phyloP scores from a whole-genome alignment of 2,888 invertebrate genomes.

The Agrotis ipsilon region DNA sequence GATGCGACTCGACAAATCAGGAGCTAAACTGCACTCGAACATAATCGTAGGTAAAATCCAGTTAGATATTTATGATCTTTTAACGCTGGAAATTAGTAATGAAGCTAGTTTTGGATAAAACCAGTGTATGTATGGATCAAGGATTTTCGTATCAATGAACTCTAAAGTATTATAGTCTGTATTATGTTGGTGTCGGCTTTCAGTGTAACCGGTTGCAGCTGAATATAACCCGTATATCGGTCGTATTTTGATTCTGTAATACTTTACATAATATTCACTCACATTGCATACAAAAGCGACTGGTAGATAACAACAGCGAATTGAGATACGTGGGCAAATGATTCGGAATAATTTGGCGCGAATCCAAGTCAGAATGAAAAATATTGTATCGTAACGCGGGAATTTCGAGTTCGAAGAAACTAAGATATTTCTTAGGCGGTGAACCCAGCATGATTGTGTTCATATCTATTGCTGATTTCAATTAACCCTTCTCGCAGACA shows the following conservation, averaged over 20 bases:
- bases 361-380: constrained; percentile 34
- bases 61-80: no score
- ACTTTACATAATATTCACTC: not conserved
- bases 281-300: not conserved
- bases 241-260: constrained; percentile 7
- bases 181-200: no score
- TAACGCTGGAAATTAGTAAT: no score
- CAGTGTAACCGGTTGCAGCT: not conserved
- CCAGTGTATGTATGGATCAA: not conserved
- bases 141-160: constrained; percentile 7
- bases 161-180: no score
- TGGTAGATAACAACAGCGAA: constrained; percentile 28
- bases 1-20: no score
- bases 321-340: constrained; percentile 39
- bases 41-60: no score
- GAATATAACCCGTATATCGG: not conserved
- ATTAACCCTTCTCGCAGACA: no score
- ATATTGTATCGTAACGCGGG: constrained; percentile 5
- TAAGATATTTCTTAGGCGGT: no score
- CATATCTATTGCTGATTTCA: no score
- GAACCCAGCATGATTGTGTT: no score
- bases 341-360: constrained; percentile 49
- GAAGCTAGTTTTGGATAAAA: not conserved
- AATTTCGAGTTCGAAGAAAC: constrained; percentile 21
- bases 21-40: no score